A percentile compares a stretch with the other conserved stretches of the same genome.
These are phyloP conservation scores for Falco punctatus DNA, from an alignment of 2,113 vertebrate species.

Conservation along the genomic window DNA sequence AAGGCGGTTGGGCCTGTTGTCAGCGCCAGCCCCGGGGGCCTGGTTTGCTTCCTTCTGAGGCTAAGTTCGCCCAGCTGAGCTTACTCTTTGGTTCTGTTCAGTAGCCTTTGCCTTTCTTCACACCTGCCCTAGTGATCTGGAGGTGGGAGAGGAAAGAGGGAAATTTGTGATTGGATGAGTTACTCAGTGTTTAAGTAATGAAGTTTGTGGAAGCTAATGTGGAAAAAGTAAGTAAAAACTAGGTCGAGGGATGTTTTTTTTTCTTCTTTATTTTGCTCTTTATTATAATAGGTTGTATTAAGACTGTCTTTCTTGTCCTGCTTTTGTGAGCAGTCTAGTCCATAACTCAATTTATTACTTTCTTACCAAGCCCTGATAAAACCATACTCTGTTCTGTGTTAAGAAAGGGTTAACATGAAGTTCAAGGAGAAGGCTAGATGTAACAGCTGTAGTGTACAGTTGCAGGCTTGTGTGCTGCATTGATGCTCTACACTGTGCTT, in stretches of 20 bases:
- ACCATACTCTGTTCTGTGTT: background rate
- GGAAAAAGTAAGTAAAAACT: background rate
- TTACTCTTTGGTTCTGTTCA: background rate
- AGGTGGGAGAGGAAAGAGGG: background rate
- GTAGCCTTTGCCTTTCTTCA: background rate
- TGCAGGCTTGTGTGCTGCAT: accelerated
- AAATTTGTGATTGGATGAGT: background rate
- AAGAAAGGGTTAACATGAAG: background rate
- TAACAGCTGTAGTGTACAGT: background rate
- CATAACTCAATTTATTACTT: background rate
- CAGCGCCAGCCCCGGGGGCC: background rate
- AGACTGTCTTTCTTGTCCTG: background rate
- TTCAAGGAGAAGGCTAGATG: background rate
- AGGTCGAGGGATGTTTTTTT: background rate
- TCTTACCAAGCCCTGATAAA: background rate
- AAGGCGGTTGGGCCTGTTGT: background rate
- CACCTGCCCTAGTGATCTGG: background rate
- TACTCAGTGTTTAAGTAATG: background rate
- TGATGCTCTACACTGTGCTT: background rate
- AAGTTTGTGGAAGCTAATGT: background rate
- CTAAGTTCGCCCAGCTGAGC: background rate
- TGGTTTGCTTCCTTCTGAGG: background rate
- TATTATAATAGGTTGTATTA: background rate
- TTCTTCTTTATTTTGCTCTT: background rate
- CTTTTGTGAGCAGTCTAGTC: background rate